These are phyloP conservation scores for Pseudomyrmex sp. DNA, from an alignment of 1,140 invertebrate species.

Conservation along the genomic window DNA sequence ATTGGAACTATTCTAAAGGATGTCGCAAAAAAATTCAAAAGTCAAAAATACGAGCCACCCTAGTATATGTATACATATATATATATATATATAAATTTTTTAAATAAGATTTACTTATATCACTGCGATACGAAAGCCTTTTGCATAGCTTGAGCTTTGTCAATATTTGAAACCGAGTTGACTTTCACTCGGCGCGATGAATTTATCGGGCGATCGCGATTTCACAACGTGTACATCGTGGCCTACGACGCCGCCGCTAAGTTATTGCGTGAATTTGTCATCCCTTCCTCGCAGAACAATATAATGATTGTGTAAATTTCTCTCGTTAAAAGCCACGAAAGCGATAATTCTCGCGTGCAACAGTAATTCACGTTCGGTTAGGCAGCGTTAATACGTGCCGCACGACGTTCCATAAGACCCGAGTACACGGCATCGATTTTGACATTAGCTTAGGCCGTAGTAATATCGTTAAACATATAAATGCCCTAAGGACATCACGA, in stretches of 20 bases:
- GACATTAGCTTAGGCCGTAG: slow-evolving; percentile 65
- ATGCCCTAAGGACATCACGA: slow-evolving; percentile 55
- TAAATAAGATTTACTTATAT: too few species aligned
- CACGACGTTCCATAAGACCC: slow-evolving; percentile 53
- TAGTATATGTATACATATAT: background rate
- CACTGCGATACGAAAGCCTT: background rate
- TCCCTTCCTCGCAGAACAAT: slow-evolving; percentile 42
- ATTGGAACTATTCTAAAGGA: too few species aligned
- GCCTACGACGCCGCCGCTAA: slow-evolving; percentile 8
- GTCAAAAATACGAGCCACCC: too few species aligned
- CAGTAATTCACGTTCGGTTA: slow-evolving; percentile 68
- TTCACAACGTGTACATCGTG: slow-evolving; percentile 25
- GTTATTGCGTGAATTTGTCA: slow-evolving; percentile 57
- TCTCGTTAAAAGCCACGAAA: slow-evolving; percentile 64
- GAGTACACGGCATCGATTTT: slow-evolving; percentile 63
- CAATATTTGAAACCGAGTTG: slow-evolving; percentile 18
- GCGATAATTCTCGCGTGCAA: slow-evolving; percentile 70
- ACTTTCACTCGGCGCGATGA: slow-evolving; percentile 19
- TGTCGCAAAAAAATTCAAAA: too few species aligned
- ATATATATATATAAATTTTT: background rate
- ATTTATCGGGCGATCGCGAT: slow-evolving; percentile 35
- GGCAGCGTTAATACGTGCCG: slow-evolving; percentile 55
- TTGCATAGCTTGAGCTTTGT: background rate
- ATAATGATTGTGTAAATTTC: slow-evolving; percentile 58
- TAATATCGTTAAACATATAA: slow-evolving; percentile 53